Evolutionary conservation across 2,113 vertebrate species (phyloP).

Genomic region (Saimiri boliviensis): DNA sequence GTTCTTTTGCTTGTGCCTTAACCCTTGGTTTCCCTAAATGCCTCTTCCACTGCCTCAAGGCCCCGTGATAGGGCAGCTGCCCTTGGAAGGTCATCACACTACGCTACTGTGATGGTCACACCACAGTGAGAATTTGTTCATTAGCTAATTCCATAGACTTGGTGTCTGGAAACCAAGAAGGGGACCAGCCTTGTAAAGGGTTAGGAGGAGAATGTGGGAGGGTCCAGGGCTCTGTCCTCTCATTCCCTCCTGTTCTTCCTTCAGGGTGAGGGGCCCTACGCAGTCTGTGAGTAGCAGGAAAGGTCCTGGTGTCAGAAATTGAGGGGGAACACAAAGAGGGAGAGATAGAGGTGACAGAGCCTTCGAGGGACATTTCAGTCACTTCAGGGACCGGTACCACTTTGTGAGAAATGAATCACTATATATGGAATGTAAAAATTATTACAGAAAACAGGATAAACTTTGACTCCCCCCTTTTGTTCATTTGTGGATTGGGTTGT

Average conservation of each 20-base stretch:
- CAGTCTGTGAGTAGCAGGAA: neutral
- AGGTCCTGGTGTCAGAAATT: neutral
- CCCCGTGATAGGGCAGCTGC: rapidly evolving
- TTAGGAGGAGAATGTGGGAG: neutral
- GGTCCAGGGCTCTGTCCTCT: neutral
- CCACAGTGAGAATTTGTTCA: neutral
- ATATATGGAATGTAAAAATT: too few species aligned
- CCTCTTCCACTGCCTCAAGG: too few species aligned
- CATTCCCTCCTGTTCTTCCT: neutral
- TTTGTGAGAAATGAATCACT: too few species aligned
- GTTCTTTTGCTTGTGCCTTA: too few species aligned
- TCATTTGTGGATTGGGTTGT: too few species aligned
- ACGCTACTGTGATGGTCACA: rapidly evolving
- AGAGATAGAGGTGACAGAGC: neutral
- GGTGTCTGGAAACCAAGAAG: neutral
- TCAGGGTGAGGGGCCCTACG: neutral
- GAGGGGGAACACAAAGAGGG: neutral
- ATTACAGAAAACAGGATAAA: too few species aligned
- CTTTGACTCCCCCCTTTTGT: too few species aligned
- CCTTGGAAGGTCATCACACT: neutral
- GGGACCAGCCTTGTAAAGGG: neutral
- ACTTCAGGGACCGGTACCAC: neutral
- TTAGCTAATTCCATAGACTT: neutral
- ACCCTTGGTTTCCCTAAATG: too few species aligned
- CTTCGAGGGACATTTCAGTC: neutral